Base-by-base conservation (phyloP, 2,797 vertebrate species). In the Tapirus indicus region DNA sequence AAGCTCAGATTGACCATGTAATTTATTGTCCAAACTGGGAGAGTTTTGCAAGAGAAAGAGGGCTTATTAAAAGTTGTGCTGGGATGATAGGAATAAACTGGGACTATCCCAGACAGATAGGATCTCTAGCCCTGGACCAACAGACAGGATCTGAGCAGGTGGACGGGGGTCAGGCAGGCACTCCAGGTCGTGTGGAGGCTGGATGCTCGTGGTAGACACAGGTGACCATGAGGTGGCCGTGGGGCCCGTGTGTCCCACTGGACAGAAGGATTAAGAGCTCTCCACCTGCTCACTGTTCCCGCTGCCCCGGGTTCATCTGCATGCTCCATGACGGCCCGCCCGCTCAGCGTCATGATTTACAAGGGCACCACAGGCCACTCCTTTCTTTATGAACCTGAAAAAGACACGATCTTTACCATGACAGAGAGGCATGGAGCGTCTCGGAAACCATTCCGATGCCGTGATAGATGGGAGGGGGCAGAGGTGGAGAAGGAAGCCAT, bases 291-390 rank as follows among this genome's bases (percentile, higher is more conserved):
- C 13, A 2, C 23, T 41, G 20, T 32, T 20, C 2, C 0, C 3
- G 11, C 18, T 23, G 1, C 32, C 29, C 8, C 1, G 0, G 23
- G 17, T 13, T 72, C 56, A 0, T 7, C 49, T 41, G 2, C 2
- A 0, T 25, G 14, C 32, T 49, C 52, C 21, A 4, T 14, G 58
- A 29, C 44, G 20, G 0, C 47, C 41, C 8, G 0, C 60, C 10
- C 1, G 0, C 69, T 58, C 29, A 38, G 68, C 32, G 0, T 75
- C 6, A 0, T 58, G 54, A 60, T 72, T 56, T 60, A 54, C 0
- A 0, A 82, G 62, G 54, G 23, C 16, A 29, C 38, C 1, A 2
- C 21, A 23, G 60, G 14, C 66, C 54, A 9, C 58, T 56, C n/a
- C 17, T 0, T 72, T 93, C 86, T 83, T 83, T 25, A 29, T 8